Evolutionary conservation across 1,140 invertebrate genomes (phyloP).

Genomic region (Centruroides sculpturatus): DNA sequence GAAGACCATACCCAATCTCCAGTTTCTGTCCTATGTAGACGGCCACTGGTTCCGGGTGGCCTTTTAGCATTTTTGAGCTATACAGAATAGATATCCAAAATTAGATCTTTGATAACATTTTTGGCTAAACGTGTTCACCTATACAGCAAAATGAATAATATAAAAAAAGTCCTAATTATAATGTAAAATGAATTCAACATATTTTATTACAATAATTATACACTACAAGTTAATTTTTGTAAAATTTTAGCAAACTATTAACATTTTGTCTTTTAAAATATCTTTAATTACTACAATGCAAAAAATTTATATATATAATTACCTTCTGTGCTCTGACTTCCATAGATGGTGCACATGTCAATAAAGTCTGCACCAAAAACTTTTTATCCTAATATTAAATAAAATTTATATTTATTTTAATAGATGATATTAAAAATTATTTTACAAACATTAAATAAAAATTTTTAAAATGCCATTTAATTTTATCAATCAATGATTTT

Average conservation of each 20-base stretch:
- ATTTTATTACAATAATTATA: not conserved
- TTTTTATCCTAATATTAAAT: constrained; percentile 53
- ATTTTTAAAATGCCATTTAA: no score
- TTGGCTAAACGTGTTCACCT: no score
- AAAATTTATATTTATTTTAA: no score
- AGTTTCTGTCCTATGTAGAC: constrained; percentile 83
- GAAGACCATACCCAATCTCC: constrained; percentile 98
- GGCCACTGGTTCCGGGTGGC: constrained; percentile 77
- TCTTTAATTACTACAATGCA: no score
- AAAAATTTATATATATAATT: constrained; percentile 8
- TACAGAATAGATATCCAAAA: constrained; percentile 1
- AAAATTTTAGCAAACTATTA: no score
- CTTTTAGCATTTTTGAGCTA: constrained; percentile 28
- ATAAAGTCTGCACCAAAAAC: constrained; percentile 78
- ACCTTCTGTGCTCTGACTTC: constrained; percentile 81
- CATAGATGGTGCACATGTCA: constrained; percentile 69
- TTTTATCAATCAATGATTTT: no score
- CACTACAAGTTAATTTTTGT: no score
- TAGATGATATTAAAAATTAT: no score
- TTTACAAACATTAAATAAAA: no score
- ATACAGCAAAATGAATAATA: not conserved
- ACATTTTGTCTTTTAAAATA: no score
- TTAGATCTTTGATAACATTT: no score
- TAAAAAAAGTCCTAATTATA: not conserved
- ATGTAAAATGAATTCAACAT: not conserved